Conservation (phyloP, 2,797 vertebrate species). For the Arnoldichthys spilopterus region DNA sequence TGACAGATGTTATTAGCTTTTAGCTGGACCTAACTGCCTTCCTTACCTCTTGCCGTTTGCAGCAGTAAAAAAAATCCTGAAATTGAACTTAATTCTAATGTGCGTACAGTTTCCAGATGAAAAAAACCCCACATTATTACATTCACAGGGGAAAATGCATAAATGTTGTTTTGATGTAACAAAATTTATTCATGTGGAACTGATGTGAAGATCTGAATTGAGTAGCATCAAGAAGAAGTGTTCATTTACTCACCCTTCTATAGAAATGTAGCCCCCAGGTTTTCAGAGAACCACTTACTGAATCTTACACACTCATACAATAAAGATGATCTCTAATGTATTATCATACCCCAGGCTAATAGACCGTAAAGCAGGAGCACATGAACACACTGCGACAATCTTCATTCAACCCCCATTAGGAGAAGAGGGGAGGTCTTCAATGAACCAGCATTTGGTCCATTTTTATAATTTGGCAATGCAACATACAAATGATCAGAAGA, state of each 20-base stretch:
- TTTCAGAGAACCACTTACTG: not conserved
- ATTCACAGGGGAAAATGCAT: too few species aligned
- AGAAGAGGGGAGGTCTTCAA: not conserved
- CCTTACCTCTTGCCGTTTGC: too few species aligned
- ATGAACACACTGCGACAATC: not conserved
- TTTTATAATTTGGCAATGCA: not conserved
- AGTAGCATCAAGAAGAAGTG: too few species aligned
- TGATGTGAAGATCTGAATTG: not conserved
- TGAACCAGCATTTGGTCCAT: not conserved
- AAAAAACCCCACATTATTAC: too few species aligned
- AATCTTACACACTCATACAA: not conserved
- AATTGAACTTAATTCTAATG: too few species aligned
- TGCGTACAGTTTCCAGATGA: too few species aligned
- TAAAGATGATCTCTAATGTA: not conserved
- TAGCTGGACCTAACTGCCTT: too few species aligned
- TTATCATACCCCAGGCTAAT: not conserved
- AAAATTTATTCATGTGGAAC: not conserved
- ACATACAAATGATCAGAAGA: not conserved
- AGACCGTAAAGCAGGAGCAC: not conserved
- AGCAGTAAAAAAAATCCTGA: too few species aligned
- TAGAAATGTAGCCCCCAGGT: not conserved
- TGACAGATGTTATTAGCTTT: too few species aligned
- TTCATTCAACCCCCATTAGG: not conserved
- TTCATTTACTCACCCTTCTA: not conserved
- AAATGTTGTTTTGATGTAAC: not conserved